Conservation (phyloP, 30 jellyfish, hydroid and myxozoan species). For the Hydractinia symbiolongicarpus region DNA sequence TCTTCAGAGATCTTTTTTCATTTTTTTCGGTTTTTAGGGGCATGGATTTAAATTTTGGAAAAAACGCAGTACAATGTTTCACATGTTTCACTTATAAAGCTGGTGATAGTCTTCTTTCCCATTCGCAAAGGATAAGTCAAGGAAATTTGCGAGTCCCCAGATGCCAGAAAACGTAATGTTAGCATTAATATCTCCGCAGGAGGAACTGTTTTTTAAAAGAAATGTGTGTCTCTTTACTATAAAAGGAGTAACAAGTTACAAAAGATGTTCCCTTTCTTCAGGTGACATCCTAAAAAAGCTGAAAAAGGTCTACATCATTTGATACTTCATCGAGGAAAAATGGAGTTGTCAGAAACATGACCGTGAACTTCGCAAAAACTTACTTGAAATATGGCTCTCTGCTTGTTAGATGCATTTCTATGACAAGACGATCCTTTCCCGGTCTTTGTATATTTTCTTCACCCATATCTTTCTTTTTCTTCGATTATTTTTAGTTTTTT, state of each 20-base stretch:
- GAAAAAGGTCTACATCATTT: background rate
- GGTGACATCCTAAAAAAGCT: conserved; percentile 12
- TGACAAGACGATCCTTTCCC: no score
- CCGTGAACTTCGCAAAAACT: background rate
- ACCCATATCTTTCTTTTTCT: no score
- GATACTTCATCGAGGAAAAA: background rate
- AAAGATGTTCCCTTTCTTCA: background rate
- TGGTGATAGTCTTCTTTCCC: background rate
- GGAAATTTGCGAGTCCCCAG: conserved; percentile 5
- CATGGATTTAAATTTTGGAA: background rate
- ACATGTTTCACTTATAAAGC: conserved; percentile 8
- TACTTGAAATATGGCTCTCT: conserved; percentile 16
- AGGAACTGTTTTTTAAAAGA: background rate
- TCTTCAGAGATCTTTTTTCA: conserved; percentile 10
- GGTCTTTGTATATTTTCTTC: no score
- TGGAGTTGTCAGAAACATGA: background rate
- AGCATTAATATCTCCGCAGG: background rate
- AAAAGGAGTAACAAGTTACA: background rate
- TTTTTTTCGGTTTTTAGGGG: background rate
- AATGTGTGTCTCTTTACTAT: background rate
- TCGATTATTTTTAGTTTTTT: no score
- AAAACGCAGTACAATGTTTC: background rate
- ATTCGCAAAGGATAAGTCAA: background rate
- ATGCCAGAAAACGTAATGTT: conserved; percentile 14
- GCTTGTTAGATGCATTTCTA: background rate